Evolutionary conservation across 2,113 vertebrate species (phyloP), one percentile per base, ranked within the genome.

Genomic region (Trinectes maculatus): DNA sequence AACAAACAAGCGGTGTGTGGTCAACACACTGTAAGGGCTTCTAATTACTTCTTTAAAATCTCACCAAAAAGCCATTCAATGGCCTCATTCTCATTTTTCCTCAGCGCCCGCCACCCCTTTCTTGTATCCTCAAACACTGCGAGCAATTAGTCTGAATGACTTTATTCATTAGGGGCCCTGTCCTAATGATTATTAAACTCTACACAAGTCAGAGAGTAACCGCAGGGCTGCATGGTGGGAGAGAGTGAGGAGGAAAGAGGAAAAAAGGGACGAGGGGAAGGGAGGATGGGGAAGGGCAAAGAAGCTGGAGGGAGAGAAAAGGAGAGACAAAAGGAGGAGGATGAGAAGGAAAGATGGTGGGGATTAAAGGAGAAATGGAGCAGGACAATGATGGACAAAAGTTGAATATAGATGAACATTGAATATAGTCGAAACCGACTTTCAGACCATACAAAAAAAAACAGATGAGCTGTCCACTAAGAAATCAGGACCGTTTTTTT

Each of bases 161-260:
- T 92, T 91, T 86, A 91, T 92, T 93, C 89, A 93, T 91, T 88
- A 88, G 71, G 78, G 75, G 61, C 78, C 68, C 48, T 22, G 74
- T 87, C 85, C 84, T 91, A 88, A 91, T 88, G 88, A 91, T 91
- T 91, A 90, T 91, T 90, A 90, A 91, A 91, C 86, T 87, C 77
- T 77, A 73, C 80, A 89, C 83, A 84, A 87, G 83, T 89, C 80
- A 84, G 76, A 77, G 60, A 71, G 84, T 86, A 83, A 88, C 82
- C 74, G 69, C 66, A 10, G 71, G 81, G 84, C 74, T 70, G 72
- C 59, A 22, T 60, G 70, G 71, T 42, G 56, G 73, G 44, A 57
- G 71, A 73, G 72, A 49, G 39, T 0, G 56, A 58, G 52, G 67
- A 40, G 1, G 54, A 22, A 26, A 40, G 21, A 21, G 6, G 4